Base-by-base conservation (phyloP, 2,797 vertebrate species). In the Oceanodroma leucorhoa region DNA sequence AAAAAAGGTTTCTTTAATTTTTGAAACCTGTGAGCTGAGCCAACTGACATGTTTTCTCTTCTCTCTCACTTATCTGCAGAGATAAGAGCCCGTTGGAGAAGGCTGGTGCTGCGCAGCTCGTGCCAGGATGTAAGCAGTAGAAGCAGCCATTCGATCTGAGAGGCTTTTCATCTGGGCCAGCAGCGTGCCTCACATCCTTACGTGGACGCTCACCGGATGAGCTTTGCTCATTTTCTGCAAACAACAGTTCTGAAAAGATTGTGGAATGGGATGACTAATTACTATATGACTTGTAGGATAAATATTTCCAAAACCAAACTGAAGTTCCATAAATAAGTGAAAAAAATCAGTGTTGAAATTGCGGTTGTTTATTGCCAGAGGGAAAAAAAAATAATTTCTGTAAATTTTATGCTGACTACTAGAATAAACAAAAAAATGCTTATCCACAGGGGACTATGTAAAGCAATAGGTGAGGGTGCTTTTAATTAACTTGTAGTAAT, bases 241-340 rank as follows among this genome's bases (percentile, higher is more conserved):
- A 54, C 23, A 87, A 11, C 5, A 45, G 13, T 48, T 87, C 51
- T 32, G 16, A 83, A 95, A 89, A 90, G 5, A 27, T 51, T 83
- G 27, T 86, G 61, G 40, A 91, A 83, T n/a, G 3, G 32, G 38
- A 73, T 48, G 32, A 85, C 6, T 34, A 69, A 78, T 79, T 71
- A 40, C 32, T 73, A 22, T 34, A 66, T 40, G 61, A 38, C 19
- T 72, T 55, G 9, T 34, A 69, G 22, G 9, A 67, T 36, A 87
- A 82, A 69, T 73, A 81, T 86, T 86, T 85, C 38, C 38, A 90
- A 85, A 92, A 71, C 6, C 34, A 92, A 85, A n/a, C 34, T 16
- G 30, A 48, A 40, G 34, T 43, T 90, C 36, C 32, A 83, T 75
- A 66, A 82, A 80, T 23, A 48, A 84, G 2, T 17, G 16, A 17